A percentile compares a stretch with the other conserved stretches of the same genome.
Conservation (phyloP, 2,113 vertebrate genomes). For the Myotis lucifugus region DNA sequence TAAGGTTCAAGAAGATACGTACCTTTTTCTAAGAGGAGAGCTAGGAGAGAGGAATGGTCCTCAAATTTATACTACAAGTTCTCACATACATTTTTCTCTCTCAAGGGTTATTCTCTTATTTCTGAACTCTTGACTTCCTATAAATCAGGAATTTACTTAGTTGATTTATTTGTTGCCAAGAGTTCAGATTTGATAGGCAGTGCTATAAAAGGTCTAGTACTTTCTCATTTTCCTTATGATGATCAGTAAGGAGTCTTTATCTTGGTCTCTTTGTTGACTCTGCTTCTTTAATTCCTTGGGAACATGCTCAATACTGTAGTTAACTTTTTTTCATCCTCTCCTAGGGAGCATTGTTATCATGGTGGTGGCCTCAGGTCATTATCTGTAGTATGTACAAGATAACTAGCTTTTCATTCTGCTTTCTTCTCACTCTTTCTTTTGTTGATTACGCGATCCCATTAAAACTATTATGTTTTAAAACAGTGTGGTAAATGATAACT, state of each 20-base stretch:
- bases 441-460: neutral
- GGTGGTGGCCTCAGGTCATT: neutral
- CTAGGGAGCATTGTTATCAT: neutral
- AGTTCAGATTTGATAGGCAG: conserved; percentile 4
- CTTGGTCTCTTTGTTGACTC: neutral
- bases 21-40: neutral
- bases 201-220: neutral
- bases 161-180: neutral
- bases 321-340: neutral
- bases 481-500: neutral
- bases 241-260: neutral
- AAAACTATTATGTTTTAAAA: neutral
- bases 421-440: neutral
- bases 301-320: neutral
- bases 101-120: conserved; percentile 34
- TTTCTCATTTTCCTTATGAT: neutral
- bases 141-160: conserved; percentile 3
- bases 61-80: neutral
- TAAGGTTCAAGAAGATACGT: neutral
- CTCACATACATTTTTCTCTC: neutral
- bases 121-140: conserved; percentile 32
- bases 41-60: neutral
- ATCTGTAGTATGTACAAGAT: neutral
- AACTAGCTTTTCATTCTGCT: conserved; percentile 21
- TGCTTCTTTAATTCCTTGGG: conserved; percentile 50